These are phyloP conservation scores for Luffia ferchaultella DNA, from an alignment of 2,888 invertebrate species.

Conservation along the genomic window DNA sequence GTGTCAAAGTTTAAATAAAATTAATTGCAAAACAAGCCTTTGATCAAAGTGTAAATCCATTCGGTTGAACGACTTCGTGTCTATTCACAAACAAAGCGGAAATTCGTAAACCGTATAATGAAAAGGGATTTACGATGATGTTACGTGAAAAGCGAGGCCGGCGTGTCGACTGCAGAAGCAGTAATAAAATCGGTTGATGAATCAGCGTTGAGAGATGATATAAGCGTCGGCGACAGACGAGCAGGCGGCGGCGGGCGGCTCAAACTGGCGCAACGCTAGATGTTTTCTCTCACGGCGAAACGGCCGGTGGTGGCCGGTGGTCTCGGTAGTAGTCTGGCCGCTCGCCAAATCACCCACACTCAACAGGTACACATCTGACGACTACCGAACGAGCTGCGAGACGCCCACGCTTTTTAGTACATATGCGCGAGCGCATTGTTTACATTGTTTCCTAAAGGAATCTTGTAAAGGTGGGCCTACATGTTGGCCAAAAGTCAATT, in stretches of 20 bases:
- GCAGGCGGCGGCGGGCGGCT: constrained; percentile 9
- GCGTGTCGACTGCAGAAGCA: constrained; percentile 17
- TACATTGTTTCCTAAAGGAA: no score
- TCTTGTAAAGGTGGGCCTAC: no score
- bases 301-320: constrained; percentile 23
- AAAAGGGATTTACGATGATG: constrained; percentile 8
- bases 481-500: no score
- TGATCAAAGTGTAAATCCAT: no score
- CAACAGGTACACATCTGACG: constrained; percentile 41
- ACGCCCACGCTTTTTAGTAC: no score
- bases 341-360: constrained; percentile 45
- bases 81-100: no score
- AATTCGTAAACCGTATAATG: constrained; percentile 1
- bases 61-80: no score
- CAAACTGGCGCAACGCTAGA: no score
- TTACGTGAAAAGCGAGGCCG: constrained; percentile 22
- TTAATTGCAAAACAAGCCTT: no score
- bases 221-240: constrained; percentile 1
- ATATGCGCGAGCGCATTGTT: background rate
- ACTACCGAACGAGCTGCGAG: no score
- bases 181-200: constrained; percentile 2
- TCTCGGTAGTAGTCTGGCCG: no score
- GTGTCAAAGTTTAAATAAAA: no score
- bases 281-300: constrained; percentile 9
- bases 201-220: constrained; percentile 1